Evolutionary conservation across 2,888 invertebrate species (phyloP).

Genomic region (Corythucha ciliata): DNA sequence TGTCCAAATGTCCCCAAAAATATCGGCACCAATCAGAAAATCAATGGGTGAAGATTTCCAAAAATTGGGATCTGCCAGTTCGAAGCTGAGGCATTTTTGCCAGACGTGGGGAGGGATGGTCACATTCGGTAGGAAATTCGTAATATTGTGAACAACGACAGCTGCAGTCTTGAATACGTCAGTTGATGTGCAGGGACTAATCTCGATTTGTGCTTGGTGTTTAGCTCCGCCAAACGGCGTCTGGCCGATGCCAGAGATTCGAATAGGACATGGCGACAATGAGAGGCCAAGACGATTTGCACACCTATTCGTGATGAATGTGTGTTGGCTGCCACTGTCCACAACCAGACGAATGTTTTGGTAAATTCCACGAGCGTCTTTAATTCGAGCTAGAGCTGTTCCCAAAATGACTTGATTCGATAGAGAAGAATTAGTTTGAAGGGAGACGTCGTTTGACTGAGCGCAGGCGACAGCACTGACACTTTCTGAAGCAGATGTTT

Average conservation of each 20-base stretch:
- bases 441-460: too few species aligned
- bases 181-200: not conserved
- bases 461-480: too few species aligned
- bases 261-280: not conserved
- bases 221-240: conserved; percentile 5
- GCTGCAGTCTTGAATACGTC: conserved; percentile 14
- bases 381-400: conserved; percentile 12
- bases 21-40: conserved; percentile 20
- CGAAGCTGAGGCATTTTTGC: not conserved
- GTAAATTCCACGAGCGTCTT: conserved; percentile 9
- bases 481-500: too few species aligned
- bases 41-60: conserved; percentile 22
- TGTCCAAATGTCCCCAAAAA: conserved; percentile 18
- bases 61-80: conserved; percentile 20
- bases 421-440: too few species aligned
- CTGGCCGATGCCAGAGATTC: conserved; percentile 18
- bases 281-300: conserved; percentile 14
- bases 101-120: conserved; percentile 4
- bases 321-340: conserved; percentile 21
- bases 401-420: conserved; percentile 16
- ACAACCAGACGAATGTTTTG: conserved; percentile 12
- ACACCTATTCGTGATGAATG: conserved; percentile 15
- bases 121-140: conserved; percentile 10
- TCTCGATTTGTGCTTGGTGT: not conserved
- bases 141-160: conserved; percentile 18